Evolutionary conservation across 2,797 vertebrate species (phyloP).

Genomic region (Urophycis tenuis): DNA sequence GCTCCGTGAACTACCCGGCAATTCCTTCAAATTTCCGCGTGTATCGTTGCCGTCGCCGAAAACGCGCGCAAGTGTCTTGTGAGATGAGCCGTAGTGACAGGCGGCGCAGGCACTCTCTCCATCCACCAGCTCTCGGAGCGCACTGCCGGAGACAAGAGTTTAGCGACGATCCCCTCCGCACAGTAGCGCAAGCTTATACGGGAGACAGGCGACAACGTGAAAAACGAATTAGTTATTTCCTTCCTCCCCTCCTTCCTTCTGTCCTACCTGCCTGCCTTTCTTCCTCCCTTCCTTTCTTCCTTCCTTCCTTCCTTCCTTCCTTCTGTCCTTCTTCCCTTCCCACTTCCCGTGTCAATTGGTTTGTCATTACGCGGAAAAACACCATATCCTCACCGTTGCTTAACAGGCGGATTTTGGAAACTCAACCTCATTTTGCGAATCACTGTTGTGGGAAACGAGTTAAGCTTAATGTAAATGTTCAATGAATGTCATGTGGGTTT

Average conservation of each 20-base stretch:
- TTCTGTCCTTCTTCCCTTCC: no score
- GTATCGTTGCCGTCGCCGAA: not conserved
- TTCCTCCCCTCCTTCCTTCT: not conserved
- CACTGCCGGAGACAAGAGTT: not conserved
- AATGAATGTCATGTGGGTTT: not conserved
- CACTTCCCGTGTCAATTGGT: not conserved
- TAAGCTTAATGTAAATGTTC: not conserved
- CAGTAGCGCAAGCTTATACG: conserved; percentile 22
- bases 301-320: not conserved
- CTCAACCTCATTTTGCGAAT: not conserved
- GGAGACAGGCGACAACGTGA: conserved; percentile 34
- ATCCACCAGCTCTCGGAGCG: not conserved
- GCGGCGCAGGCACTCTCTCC: not conserved
- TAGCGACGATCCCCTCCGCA: conserved; percentile 17
- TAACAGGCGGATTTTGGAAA: no score
- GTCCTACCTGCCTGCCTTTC: not conserved
- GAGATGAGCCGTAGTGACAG: not conserved
- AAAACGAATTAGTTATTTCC: conserved; percentile 37
- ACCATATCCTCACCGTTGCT: not conserved
- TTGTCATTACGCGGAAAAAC: not conserved
- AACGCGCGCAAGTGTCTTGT: not conserved
- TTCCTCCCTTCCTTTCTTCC: not conserved
- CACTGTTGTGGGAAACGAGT: not conserved
- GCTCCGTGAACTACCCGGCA: not conserved
- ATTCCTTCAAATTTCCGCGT: not conserved